Percentiles rank a stretch among this genome's conserved stretches.
These are phyloP conservation scores for Lasius fuliginosus DNA, from an alignment of 2,888 invertebrate species.

Conservation along the genomic window DNA sequence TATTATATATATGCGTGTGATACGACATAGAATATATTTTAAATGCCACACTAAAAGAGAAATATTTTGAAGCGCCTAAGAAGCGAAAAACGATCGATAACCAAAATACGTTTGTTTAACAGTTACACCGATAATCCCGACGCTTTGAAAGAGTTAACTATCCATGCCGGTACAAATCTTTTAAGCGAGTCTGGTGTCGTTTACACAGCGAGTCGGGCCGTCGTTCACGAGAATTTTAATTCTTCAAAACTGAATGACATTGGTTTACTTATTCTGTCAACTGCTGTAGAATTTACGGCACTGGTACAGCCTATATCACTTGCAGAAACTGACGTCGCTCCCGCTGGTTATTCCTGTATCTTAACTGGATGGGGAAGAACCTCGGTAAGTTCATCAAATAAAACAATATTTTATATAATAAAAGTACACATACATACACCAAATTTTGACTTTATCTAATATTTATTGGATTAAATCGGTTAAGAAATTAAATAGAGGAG, in stretches of 20 bases:
- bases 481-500: neutral
- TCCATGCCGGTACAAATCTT: slow-evolving; percentile 65
- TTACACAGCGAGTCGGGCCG: slow-evolving; percentile 47
- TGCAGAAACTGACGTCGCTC: slow-evolving; percentile 58
- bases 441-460: neutral
- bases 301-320: slow-evolving; percentile 75
- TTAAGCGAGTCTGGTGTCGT: slow-evolving; percentile 30
- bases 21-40: neutral
- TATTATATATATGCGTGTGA: neutral
- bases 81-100: neutral
- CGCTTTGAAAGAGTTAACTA: neutral
- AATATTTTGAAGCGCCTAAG: neutral
- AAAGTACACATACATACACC: slow-evolving; percentile 7
- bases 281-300: slow-evolving; percentile 71
- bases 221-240: slow-evolving; percentile 65
- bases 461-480: neutral
- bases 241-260: slow-evolving; percentile 73
- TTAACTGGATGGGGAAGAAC: slow-evolving; percentile 80
- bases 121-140: neutral
- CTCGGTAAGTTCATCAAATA: slow-evolving; percentile 63
- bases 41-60: neutral
- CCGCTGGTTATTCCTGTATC: slow-evolving; percentile 60
- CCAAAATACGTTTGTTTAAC: neutral
- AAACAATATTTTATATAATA: slow-evolving; percentile 58
- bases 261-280: slow-evolving; percentile 75